Evolutionary conservation across 2,113 vertebrate genomes (phyloP), one percentile per base, ranked within the genome.

Genomic region (Prionailurus bengalensis): DNA sequence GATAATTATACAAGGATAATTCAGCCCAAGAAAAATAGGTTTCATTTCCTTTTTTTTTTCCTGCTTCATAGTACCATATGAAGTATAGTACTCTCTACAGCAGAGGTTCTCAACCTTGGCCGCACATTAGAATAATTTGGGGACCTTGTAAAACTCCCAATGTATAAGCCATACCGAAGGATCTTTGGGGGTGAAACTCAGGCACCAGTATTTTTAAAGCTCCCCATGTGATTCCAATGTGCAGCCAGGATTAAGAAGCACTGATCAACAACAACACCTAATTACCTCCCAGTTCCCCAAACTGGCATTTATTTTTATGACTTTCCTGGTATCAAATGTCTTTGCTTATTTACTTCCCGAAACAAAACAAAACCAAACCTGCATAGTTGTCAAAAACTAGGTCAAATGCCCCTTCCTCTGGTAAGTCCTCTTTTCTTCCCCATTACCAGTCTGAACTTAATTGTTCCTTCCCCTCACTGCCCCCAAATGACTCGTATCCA

Each of bases 301-400:
- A 33, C 39, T 88, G 68, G 33, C 73, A 80, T 74, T 88, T 87
- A 58, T 82, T 71, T 83, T 82, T 70, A 66, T 25, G 70, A 42
- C 83, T 86, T 93, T 95, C 66, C 94, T 93, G 68, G 39, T 73
- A 91, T 78, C 25, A 66, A 79, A 82, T 48, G 63, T 55, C 42
- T 94, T 76, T 71, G 51, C 27, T 9, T 89, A n/a, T 71, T 82
- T 39, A 81, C 23, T 5, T 39, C 66, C 78, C 53, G 31, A 94
- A 79, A 82, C 25, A 74, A 87, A 94, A 84, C 19, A 21, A 70
- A 94, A 68, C 33, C n/a, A 82, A 82, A 48, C 16, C 15, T n/a
- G 12, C 14, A 36, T 2, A 70, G 9, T 4, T 42, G 74, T 27
- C 6, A 63, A 65, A 19, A 7, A 17, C 3, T 8, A n/a, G 48